phyloP scores from a whole-genome alignment of 2,113 vertebrate species.

The Holacanthus passer region DNA sequence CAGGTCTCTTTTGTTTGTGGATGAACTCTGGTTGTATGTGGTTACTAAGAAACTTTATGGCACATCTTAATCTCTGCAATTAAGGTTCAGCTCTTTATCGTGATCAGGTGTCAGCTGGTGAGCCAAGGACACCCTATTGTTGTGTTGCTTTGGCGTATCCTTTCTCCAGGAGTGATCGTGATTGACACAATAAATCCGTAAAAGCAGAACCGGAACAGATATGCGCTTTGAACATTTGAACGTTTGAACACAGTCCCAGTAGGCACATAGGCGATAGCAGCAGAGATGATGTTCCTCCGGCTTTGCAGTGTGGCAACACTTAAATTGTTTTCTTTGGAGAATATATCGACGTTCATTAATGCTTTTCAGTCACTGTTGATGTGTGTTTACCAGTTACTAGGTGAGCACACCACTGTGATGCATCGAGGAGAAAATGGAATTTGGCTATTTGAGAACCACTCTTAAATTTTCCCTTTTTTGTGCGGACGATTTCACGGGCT shows the following conservation, averaged over 20 bases:
- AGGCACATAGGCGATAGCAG: conserved; percentile 19
- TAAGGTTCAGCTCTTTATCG: conserved; percentile 42
- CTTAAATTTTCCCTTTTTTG: conserved; percentile 68
- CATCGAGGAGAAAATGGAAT: conserved; percentile 71
- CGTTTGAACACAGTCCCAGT: background rate
- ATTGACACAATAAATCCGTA: conserved; percentile 38
- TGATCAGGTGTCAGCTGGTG: conserved; percentile 25
- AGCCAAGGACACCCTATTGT: conserved; percentile 18
- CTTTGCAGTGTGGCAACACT: conserved; percentile 48
- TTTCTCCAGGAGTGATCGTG: conserved; percentile 9
- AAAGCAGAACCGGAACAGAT: conserved; percentile 2
- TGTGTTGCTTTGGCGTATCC: conserved; percentile 12
- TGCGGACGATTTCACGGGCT: conserved; percentile 62
- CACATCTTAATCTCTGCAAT: conserved; percentile 53
- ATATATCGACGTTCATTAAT: conserved; percentile 53
- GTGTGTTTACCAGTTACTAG: conserved; percentile 82
- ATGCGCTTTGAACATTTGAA: conserved; percentile 2
- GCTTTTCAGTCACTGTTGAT: conserved; percentile 73
- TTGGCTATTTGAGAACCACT: conserved; percentile 72
- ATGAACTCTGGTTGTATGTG: conserved; percentile 41
- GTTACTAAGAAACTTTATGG: conserved; percentile 53
- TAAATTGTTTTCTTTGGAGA: conserved; percentile 59
- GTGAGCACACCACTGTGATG: conserved; percentile 71
- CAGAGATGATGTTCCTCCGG: conserved; percentile 17
- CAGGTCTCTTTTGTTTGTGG: conserved; percentile 39